A percentile compares a stretch with the other conserved stretches of the same genome.
Evolutionary conservation across 2,888 invertebrate species (phyloP).

Genomic region (Gastracanthus pulcherrimus): DNA sequence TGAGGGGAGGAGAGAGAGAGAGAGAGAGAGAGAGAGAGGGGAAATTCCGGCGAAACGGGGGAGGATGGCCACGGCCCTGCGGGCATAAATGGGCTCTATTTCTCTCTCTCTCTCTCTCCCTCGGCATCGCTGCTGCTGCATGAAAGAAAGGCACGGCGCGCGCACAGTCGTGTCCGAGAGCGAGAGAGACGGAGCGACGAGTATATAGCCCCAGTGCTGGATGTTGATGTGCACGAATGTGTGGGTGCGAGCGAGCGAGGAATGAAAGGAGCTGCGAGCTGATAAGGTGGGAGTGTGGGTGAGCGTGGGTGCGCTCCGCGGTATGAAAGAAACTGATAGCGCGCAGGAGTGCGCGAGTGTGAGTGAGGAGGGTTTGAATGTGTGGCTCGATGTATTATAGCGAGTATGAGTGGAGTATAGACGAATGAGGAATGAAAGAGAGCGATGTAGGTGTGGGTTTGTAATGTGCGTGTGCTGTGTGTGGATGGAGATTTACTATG

Average conservation of each 20-base stretch:
- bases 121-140: too few relatives aligned
- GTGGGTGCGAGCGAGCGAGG: background rate
- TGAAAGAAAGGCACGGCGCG: background rate
- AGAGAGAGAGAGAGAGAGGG: constrained; percentile 30
- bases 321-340: background rate
- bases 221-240: too few relatives aligned
- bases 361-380: background rate
- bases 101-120: background rate
- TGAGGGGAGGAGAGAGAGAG: constrained; percentile 49
- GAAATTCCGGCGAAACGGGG: constrained; percentile 22
- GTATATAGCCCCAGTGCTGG: too few relatives aligned
- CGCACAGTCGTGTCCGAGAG: background rate
- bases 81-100: background rate
- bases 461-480: too few relatives aligned
- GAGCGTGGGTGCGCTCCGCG: background rate
- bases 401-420: too few relatives aligned
- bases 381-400: background rate
- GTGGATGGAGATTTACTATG: too few relatives aligned
- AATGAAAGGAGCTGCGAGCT: constrained; percentile 3
- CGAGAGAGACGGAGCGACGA: too few relatives aligned
- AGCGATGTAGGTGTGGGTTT: too few relatives aligned
- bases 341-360: background rate
- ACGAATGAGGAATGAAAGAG: too few relatives aligned
- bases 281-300: background rate
- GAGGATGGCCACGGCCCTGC: background rate